Conservation (phyloP, 2,888 invertebrate genomes). For the Idaea biselata region DNA sequence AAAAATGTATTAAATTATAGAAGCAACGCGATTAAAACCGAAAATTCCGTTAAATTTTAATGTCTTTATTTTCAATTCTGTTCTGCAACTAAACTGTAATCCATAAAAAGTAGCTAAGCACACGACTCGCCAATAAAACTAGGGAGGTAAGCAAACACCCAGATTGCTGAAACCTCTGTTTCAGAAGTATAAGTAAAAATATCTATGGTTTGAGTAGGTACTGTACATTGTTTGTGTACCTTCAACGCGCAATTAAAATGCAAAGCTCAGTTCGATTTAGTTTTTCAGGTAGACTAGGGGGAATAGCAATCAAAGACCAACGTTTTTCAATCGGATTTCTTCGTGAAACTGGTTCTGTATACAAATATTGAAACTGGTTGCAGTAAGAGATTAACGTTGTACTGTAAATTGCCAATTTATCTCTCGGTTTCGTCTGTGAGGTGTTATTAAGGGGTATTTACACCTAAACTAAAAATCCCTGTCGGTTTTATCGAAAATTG, state of each 20-base stretch:
- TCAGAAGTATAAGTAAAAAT: neutral
- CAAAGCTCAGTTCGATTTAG: slow-evolving; percentile 42
- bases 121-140: no score
- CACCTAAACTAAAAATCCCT: no score
- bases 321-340: slow-evolving; percentile 29
- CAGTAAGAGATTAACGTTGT: slow-evolving; percentile 10
- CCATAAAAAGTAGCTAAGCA: no score
- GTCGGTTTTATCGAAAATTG: no score
- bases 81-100: no score
- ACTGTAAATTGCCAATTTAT: slow-evolving; percentile 5
- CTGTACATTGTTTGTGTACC: slow-evolving; percentile 29
- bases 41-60: no score
- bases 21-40: no score
- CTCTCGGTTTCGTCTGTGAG: neutral
- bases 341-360: slow-evolving; percentile 15
- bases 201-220: neutral
- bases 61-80: no score
- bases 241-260: slow-evolving; percentile 49
- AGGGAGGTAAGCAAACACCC: neutral
- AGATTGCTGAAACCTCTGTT: neutral
- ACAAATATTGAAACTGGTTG: slow-evolving; percentile 8
- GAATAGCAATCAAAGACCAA: slow-evolving; percentile 37
- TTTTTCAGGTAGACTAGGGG: slow-evolving; percentile 34
- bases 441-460: no score
- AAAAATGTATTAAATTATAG: no score